phyloP scores from a whole-genome alignment of 2,888 invertebrate genomes.

The Neoscelio sp. region DNA sequence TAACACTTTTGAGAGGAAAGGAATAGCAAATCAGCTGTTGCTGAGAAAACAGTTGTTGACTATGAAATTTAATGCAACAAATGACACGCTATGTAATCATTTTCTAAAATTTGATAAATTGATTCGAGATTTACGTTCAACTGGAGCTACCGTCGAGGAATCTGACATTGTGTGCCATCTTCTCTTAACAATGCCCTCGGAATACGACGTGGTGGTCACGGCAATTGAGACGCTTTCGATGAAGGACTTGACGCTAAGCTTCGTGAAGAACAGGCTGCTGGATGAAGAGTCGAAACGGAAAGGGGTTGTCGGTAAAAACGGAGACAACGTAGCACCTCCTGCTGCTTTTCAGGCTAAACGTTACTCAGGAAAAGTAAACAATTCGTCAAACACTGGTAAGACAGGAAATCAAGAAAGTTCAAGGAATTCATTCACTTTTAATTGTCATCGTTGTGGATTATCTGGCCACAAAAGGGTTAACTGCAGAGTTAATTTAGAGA shows the following conservation, averaged over 20 bases:
- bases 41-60: constrained; percentile 69
- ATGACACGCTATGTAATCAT: constrained; percentile 19
- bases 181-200: constrained; percentile 66
- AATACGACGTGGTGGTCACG: constrained; percentile 70
- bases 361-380: constrained; percentile 1
- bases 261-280: constrained; percentile 40
- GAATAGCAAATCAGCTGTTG: constrained; percentile 72
- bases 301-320: background rate
- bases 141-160: constrained; percentile 66
- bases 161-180: constrained; percentile 70
- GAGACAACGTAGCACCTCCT: background rate
- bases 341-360: constrained; percentile 4
- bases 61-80: constrained; percentile 49
- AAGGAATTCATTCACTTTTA: background rate
- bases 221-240: constrained; percentile 60
- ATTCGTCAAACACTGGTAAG: background rate
- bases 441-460: constrained; percentile 8
- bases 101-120: constrained; percentile 54
- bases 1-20: constrained; percentile 68
- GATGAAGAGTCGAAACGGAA: constrained; percentile 41
- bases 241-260: constrained; percentile 20
- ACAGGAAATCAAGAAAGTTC: constrained; percentile 2
- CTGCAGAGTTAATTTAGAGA: background rate
- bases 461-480: constrained; percentile 7
- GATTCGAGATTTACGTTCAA: constrained; percentile 66